Evolutionary conservation across 2,113 vertebrate species (phyloP), one percentile per base, ranked within the genome.

Genomic region (Probosciger aterrimus): DNA sequence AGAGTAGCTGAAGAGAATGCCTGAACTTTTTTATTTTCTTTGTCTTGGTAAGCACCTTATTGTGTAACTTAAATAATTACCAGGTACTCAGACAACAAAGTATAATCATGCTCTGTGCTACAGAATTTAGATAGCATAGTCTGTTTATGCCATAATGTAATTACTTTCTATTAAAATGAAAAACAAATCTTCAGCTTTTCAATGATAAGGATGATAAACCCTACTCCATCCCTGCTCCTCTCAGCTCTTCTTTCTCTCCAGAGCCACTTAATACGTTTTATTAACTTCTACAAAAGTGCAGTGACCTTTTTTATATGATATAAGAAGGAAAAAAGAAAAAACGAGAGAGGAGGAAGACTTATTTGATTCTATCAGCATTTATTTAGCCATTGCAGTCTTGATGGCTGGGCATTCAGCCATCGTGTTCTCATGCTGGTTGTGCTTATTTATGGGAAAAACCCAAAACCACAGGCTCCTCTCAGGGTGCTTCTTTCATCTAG

Each of bases 401-500:
- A 39, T 50, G n/a, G 81, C 77, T 89, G 20, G 70, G 64, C 20
- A 4, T 84, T 78, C 77, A 82, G 77, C 70, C 70, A 65, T 87
- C 69, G 52, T 85, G 24, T 86, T 89, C 90, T 60, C 47, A 41
- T 71, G 37, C 68, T 87, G 74, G 22, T 49, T 69, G 47, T 62
- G 52, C 44, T 89, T 89, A 76, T 94, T 96, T 84, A 78, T 47
- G 63, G 62, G 43, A 30, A 63, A 78, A 82, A 20, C 7, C 13
- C 19, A 24, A 90, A 89, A 60, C 35, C 52, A 31, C 6, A 0
- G n/a, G 5, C 55, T 76, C 28, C 52, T 76, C 59, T 89, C 84
- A 76, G 83, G 33, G 19, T 62, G 49, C 47, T 85, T 84, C 89
- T 93, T 95, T 95, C 78, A 95, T 87, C 82, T 91, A 5, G 39